Conservation (phyloP, 2,113 vertebrate species). For the Tenebrosternarchus preto region DNA sequence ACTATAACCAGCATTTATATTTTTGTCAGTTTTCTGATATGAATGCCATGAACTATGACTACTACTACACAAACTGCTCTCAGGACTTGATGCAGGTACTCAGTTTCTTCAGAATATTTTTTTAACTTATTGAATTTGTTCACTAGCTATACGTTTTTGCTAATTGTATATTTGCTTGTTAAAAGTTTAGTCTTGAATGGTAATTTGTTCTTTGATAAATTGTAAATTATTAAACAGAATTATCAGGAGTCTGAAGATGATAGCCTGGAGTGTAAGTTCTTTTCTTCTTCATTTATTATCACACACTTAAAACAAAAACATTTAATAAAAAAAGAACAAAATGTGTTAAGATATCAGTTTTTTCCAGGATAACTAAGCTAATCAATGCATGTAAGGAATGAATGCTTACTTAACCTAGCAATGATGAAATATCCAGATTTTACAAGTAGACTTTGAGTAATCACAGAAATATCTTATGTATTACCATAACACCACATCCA, state of each 20-base stretch:
- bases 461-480: too few relatives aligned
- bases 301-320: too few relatives aligned
- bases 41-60: background rate
- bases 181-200: background rate
- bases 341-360: too few relatives aligned
- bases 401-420: too few relatives aligned
- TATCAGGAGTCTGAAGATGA: conserved; percentile 83
- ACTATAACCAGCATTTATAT: conserved; percentile 1
- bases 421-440: too few relatives aligned
- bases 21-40: conserved; percentile 10
- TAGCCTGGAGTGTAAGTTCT: conserved; percentile 82
- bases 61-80: background rate
- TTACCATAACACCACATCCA: too few relatives aligned
- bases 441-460: too few relatives aligned
- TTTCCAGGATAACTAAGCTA: too few relatives aligned
- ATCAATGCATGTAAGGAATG: too few relatives aligned
- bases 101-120: background rate
- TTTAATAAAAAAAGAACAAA: too few relatives aligned
- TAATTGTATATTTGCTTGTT: background rate
- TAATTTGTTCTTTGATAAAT: background rate
- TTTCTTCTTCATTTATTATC: background rate
- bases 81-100: conserved; percentile 15
- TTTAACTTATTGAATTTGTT: background rate
- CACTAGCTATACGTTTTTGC: too few relatives aligned
- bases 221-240: conserved; percentile 71